phyloP scores from a whole-genome alignment of 2,888 invertebrate genomes.

The Caenorhabditis macrosperma region DNA sequence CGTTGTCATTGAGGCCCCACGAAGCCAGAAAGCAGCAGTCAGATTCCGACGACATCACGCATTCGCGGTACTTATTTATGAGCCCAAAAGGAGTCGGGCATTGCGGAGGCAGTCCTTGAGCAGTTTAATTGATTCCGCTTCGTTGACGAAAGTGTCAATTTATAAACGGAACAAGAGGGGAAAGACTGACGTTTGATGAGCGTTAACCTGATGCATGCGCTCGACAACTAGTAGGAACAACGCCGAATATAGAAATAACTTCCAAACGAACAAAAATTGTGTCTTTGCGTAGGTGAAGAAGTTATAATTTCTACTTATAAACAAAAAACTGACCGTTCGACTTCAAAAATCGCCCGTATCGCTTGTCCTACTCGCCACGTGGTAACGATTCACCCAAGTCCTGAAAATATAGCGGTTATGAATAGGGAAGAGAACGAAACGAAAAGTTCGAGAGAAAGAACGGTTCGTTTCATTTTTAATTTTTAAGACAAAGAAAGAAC shows the following conservation, averaged over 20 bases:
- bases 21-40: background rate
- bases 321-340: constrained; percentile 15
- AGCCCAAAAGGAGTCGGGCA: background rate
- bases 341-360: constrained; percentile 3
- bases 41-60: constrained; percentile 28
- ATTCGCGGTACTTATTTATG: constrained; percentile 42
- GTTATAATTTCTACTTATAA: no score
- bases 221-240: no score
- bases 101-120: constrained; percentile 12
- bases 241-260: no score
- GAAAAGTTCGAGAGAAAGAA: constrained; percentile 17
- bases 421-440: background rate
- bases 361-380: constrained; percentile 18
- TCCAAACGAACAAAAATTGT: no score
- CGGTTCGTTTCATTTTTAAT: no score
- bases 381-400: constrained; percentile 44
- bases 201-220: background rate
- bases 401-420: constrained; percentile 15
- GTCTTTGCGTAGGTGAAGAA: no score
- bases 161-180: background rate
- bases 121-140: constrained; percentile 12
- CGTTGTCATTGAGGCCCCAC: background rate
- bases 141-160: constrained; percentile 13
- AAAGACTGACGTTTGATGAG: background rate
- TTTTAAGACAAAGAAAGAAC: no score